Conservation (phyloP, 2,888 invertebrate species). For the Phortica magna region DNA sequence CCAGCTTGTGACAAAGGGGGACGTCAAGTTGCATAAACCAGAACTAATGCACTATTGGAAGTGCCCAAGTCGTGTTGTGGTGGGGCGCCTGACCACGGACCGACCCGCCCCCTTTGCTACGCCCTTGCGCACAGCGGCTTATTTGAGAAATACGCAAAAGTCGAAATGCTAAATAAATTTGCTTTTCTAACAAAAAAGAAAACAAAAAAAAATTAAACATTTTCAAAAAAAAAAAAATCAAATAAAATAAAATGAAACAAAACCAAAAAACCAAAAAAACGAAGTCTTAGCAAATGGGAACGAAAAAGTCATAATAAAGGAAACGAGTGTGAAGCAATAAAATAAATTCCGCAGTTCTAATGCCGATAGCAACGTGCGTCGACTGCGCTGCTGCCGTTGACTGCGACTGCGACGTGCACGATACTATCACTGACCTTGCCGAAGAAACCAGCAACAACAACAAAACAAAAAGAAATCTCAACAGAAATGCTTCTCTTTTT, state of each 20-base stretch:
- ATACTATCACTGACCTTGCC: slow-evolving; percentile 69
- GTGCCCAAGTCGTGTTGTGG: too few relatives aligned
- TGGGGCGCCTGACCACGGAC: too few relatives aligned
- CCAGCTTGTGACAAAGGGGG: too few relatives aligned
- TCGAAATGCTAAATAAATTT: not conserved
- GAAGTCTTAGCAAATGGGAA: too few relatives aligned
- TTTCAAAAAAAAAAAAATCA: slow-evolving; percentile 53
- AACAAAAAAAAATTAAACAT: not conserved
- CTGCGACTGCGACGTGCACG: slow-evolving; percentile 21
- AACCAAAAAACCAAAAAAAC: slow-evolving; percentile 15
- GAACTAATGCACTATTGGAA: too few relatives aligned
- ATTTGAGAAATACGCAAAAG: not conserved
- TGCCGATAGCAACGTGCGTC: not conserved
- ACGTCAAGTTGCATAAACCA: too few relatives aligned
- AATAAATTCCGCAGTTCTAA: slow-evolving; percentile 38
- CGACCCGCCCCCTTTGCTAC: too few relatives aligned
- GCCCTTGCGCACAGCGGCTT: not conserved
- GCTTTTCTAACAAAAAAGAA: slow-evolving; percentile 11
- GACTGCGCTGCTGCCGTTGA: not conserved
- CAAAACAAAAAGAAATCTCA: slow-evolving; percentile 7
- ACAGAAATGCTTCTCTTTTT: not conserved
- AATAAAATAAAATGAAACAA: slow-evolving; percentile 49
- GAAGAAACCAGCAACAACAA: slow-evolving; percentile 42
- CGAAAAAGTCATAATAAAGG: slow-evolving; percentile 4
- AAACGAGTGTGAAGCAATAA: slow-evolving; percentile 38